phyloP scores from a whole-genome alignment of 1,140 invertebrate species.

The Lordiphosa collinella region DNA sequence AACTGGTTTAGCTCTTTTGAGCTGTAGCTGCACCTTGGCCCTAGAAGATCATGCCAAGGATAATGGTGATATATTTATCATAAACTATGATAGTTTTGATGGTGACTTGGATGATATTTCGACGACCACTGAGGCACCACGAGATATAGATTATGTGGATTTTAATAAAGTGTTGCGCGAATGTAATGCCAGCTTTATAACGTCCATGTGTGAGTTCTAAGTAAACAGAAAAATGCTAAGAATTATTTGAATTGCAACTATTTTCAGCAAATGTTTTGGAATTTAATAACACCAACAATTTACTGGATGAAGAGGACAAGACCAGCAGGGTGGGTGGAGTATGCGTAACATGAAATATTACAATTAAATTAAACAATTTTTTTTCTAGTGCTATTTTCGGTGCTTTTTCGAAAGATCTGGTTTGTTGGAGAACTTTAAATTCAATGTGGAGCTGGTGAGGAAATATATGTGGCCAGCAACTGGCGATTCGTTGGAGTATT shows the following conservation, averaged over 20 bases:
- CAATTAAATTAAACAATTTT: not conserved
- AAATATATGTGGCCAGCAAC: slow-evolving; percentile 71
- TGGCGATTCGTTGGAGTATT: slow-evolving; percentile 64
- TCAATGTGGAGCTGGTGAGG: slow-evolving; percentile 50
- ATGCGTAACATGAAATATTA: no score
- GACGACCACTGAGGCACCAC: slow-evolving; percentile 41
- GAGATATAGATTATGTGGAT: slow-evolving; percentile 42
- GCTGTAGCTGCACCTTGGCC: slow-evolving; percentile 1
- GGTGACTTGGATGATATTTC: slow-evolving; percentile 61
- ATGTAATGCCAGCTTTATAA: slow-evolving; percentile 72
- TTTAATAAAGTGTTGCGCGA: slow-evolving; percentile 40
- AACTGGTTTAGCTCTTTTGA: slow-evolving; percentile 8
- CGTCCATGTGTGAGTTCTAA: slow-evolving; percentile 49
- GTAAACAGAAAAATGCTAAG: not conserved
- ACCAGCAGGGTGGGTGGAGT: slow-evolving; percentile 61
- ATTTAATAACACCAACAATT: slow-evolving; percentile 59
- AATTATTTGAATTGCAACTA: not conserved
- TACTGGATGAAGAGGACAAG: slow-evolving; percentile 60
- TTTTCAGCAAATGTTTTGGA: slow-evolving; percentile 51
- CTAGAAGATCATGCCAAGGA: slow-evolving; percentile 49
- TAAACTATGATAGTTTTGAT: slow-evolving; percentile 61
- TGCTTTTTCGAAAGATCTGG: slow-evolving; percentile 72
- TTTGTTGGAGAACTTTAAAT: slow-evolving; percentile 60
- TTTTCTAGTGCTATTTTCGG: slow-evolving; percentile 62
- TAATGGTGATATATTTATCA: slow-evolving; percentile 64